Evolutionary conservation across 2,797 vertebrate genomes (phyloP).

Genomic region (Sarcoramphus papa): DNA sequence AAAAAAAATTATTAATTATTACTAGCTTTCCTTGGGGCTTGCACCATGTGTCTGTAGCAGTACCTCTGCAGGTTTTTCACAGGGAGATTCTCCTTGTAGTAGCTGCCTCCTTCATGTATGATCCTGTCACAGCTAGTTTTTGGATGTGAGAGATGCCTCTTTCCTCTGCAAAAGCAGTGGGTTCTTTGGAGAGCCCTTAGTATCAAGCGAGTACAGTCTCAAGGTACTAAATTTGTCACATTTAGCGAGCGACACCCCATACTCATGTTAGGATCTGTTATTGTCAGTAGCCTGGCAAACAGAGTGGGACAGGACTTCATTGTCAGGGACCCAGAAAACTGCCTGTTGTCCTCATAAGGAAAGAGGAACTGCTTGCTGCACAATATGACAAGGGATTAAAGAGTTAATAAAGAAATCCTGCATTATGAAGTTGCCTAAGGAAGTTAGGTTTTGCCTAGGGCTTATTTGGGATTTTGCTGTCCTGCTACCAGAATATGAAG

Average conservation of each 20-base stretch:
- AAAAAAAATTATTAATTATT: neutral
- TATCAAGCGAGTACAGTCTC: neutral
- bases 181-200: neutral
- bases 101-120: neutral
- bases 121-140: neutral
- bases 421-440: neutral
- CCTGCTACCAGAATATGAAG: neutral
- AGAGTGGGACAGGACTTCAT: neutral
- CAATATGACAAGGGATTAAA: neutral
- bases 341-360: neutral
- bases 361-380: neutral
- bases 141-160: neutral
- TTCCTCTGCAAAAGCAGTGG: neutral
- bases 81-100: neutral
- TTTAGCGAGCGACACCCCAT: neutral
- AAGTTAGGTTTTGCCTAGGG: neutral
- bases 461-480: constrained; percentile 5
- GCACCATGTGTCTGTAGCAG: neutral
- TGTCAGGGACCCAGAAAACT: neutral
- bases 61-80: neutral
- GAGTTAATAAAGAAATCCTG: constrained; percentile 1
- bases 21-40: neutral
- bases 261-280: neutral
- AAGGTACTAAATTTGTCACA: neutral
- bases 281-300: neutral